Percentiles rank a stretch among this genome's conserved stretches.
These are phyloP conservation scores for Aphodius sticticus DNA, from an alignment of 2,888 invertebrate genomes.

Conservation along the genomic window DNA sequence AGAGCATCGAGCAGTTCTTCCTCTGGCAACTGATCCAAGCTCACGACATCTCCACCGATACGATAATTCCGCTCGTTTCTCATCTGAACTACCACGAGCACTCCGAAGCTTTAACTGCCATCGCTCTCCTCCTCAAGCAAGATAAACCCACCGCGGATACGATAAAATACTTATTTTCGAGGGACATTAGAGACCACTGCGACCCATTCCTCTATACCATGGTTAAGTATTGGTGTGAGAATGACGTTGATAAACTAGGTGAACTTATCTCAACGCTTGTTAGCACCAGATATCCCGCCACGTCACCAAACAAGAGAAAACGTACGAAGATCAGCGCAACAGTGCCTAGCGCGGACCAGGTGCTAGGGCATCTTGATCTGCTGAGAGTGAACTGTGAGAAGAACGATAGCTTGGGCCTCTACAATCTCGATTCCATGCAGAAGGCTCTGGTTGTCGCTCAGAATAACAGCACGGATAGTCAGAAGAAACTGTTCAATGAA, in stretches of 20 bases:
- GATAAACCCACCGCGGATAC: slow-evolving; percentile 90
- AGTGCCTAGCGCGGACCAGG: slow-evolving; percentile 82
- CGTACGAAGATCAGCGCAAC: slow-evolving; percentile 72
- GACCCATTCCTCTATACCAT: slow-evolving; percentile 93
- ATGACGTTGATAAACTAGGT: slow-evolving; percentile 84
- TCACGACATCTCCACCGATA: slow-evolving; percentile 93
- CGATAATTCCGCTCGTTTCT: slow-evolving; percentile 79
- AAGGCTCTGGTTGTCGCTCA: slow-evolving; percentile 89
- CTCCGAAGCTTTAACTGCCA: slow-evolving; percentile 90
- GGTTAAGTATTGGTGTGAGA: slow-evolving; percentile 91
- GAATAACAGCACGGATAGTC: slow-evolving; percentile 85
- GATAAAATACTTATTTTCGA: slow-evolving; percentile 82
- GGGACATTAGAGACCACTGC: slow-evolving; percentile 67
- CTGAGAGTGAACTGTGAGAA: slow-evolving; percentile 78
- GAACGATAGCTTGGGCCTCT: slow-evolving; percentile 77
- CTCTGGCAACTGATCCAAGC: slow-evolving; percentile 96
- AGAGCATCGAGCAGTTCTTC: slow-evolving; percentile 96
- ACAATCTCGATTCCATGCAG: slow-evolving; percentile 91
- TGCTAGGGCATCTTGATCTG: slow-evolving; percentile 92
- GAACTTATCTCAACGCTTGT: slow-evolving; percentile 81
- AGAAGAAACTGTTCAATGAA: slow-evolving; percentile 91
- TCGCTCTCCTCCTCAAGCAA: slow-evolving; percentile 89
- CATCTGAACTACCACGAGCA: slow-evolving; percentile 85
- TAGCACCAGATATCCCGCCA: slow-evolving; percentile 84
- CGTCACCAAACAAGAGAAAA: slow-evolving; percentile 92